These are phyloP conservation scores for Tylochromis polylepis DNA, from an alignment of 2,113 vertebrate genomes.

Conservation along the genomic window DNA sequence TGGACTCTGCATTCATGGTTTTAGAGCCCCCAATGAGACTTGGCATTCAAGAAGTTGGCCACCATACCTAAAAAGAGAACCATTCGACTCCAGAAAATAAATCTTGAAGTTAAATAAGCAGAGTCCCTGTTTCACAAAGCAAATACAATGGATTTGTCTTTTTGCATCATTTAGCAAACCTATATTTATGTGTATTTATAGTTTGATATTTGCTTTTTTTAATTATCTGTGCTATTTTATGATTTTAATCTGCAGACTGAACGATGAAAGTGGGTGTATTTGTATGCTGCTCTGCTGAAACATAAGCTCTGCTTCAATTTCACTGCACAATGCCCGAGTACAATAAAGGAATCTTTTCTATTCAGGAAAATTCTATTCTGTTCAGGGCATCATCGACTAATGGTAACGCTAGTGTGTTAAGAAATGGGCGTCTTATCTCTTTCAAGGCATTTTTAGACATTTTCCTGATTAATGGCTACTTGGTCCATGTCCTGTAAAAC, in stretches of 20 bases:
- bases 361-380: not conserved
- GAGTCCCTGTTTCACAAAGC: no score
- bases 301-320: not conserved
- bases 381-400: not conserved
- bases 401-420: not conserved
- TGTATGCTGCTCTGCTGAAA: not conserved
- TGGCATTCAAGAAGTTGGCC: no score
- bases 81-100: no score
- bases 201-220: not conserved
- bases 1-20: no score
- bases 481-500: not conserved
- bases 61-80: no score
- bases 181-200: not conserved
- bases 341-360: not conserved
- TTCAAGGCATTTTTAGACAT: not conserved
- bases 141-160: not conserved
- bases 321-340: not conserved
- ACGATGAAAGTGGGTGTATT: not conserved
- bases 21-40: no score
- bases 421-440: not conserved
- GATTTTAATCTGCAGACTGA: not conserved
- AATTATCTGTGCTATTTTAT: not conserved
- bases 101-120: no score
- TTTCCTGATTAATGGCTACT: not conserved
- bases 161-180: fast-evolving